A percentile compares a stretch with the other conserved stretches of the same genome.
phyloP scores from a whole-genome alignment of 2,113 vertebrate genomes.

The Periophthalmodon schlosseri region DNA sequence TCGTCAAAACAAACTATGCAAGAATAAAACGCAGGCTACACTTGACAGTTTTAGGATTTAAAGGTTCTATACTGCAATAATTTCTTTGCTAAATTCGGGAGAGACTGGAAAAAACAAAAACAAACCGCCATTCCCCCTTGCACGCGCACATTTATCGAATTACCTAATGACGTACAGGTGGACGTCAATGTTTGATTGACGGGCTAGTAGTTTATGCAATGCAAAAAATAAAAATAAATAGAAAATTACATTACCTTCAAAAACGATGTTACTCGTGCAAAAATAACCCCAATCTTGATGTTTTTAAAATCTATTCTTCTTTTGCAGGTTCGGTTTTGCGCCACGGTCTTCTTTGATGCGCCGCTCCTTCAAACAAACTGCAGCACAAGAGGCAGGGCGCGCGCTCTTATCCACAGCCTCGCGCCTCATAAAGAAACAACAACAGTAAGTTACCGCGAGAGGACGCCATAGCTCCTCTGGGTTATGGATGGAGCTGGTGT shows the following conservation, averaged over 20 bases:
- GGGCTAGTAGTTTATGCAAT: background rate
- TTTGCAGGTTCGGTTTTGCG: slow-evolving; percentile 6
- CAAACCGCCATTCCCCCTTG: too few relatives aligned
- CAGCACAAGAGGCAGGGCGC: slow-evolving; percentile 15
- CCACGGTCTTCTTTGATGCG: background rate
- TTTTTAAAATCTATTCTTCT: background rate
- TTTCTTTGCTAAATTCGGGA: background rate
- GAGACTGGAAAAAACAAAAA: background rate
- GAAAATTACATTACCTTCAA: slow-evolving; percentile 36
- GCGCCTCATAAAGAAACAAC: slow-evolving; percentile 6
- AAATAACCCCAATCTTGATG: background rate
- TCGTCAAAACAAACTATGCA: slow-evolving; percentile 19
- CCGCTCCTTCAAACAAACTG: slow-evolving; percentile 19
- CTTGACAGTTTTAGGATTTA: background rate
- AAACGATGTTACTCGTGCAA: background rate
- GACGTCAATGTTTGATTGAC: background rate
- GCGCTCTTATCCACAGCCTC: slow-evolving; percentile 34
- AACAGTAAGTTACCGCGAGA: background rate
- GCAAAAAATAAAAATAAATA: background rate
- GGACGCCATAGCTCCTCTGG: slow-evolving; percentile 18
- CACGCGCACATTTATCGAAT: background rate
- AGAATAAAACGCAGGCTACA: background rate
- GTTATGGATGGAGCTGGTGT: background rate
- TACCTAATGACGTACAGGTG: background rate
- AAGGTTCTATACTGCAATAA: background rate